These are phyloP conservation scores for Aspidiotus rigidus DNA, from an alignment of 2,888 invertebrate genomes.

Conservation along the genomic window DNA sequence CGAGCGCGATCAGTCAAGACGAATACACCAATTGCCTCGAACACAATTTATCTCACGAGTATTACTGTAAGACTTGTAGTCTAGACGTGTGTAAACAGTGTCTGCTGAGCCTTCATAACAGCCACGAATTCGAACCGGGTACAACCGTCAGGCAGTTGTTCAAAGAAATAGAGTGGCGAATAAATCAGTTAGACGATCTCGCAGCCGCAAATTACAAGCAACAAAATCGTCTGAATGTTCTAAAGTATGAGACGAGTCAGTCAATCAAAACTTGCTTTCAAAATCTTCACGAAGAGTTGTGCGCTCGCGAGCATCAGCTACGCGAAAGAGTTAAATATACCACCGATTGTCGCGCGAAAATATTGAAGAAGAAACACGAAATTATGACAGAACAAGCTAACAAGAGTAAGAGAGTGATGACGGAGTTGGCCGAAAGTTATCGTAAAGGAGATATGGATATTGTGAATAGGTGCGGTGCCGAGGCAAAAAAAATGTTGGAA, in stretches of 20 bases:
- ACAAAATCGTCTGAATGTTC: conserved; percentile 10
- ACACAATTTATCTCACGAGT: conserved; percentile 23
- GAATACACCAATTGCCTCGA: conserved; percentile 23
- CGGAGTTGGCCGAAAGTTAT: neutral
- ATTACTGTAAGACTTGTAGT: conserved; percentile 21
- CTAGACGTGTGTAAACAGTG: conserved; percentile 26
- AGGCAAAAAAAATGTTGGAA: conserved; percentile 21
- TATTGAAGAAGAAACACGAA: conserved; percentile 20
- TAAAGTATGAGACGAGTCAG: conserved; percentile 6
- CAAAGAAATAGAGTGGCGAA: conserved; percentile 13
- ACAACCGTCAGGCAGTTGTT: conserved; percentile 15
- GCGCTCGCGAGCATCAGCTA: conserved; percentile 12
- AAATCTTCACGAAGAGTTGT: conserved; percentile 12
- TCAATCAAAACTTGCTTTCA: conserved; percentile 18
- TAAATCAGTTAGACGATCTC: conserved; percentile 5
- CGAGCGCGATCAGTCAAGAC: too few species aligned
- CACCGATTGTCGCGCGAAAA: conserved; percentile 13
- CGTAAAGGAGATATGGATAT: conserved; percentile 9
- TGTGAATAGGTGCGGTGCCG: neutral
- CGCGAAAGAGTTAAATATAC: conserved; percentile 5
- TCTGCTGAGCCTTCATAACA: conserved; percentile 16
- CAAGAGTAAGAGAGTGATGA: conserved; percentile 7
- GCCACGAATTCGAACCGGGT: conserved; percentile 24
- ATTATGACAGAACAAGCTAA: conserved; percentile 4
- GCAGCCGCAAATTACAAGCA: conserved; percentile 13